phyloP scores from a whole-genome alignment of 2,113 vertebrate genomes.

The Elephas maximus region DNA sequence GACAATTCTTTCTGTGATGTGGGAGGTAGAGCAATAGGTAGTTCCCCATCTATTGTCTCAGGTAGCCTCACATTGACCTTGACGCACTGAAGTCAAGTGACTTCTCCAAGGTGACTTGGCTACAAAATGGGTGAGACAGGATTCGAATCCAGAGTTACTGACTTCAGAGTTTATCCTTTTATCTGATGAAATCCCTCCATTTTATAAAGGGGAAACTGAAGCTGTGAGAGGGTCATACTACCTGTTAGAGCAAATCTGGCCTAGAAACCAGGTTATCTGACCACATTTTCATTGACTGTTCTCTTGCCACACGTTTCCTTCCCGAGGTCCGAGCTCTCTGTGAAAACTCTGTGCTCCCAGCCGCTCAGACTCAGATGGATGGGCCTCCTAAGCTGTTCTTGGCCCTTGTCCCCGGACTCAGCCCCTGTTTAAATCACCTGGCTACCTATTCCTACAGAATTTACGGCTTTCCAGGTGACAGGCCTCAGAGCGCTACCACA shows the following conservation, averaged over 20 bases:
- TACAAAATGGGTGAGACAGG: background rate
- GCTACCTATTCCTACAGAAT: background rate
- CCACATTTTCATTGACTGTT: too few relatives aligned
- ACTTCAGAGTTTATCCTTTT: background rate
- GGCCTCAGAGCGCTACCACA: background rate
- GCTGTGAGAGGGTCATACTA: background rate
- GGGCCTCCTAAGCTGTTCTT: slow-evolving; percentile 43
- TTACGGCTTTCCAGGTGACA: background rate
- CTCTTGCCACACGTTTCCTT: background rate
- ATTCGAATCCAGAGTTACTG: background rate
- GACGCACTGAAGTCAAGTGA: background rate
- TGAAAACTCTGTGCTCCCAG: background rate
- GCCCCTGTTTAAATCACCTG: slow-evolving; percentile 39
- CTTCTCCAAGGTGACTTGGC: background rate
- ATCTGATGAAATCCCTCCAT: background rate
- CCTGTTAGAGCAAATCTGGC: background rate
- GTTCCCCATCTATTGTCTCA: background rate
- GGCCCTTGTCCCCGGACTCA: background rate
- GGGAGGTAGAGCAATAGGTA: background rate
- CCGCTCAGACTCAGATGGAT: background rate
- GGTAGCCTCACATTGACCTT: background rate
- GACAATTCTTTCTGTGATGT: fast-evolving
- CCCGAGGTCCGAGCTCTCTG: background rate
- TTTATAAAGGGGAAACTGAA: background rate
- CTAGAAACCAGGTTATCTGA: background rate